Percentiles rank a stretch among this genome's conserved stretches.
These are phyloP conservation scores for Lepidostoma basale DNA, from an alignment of 1,140 invertebrate species.

Conservation along the genomic window DNA sequence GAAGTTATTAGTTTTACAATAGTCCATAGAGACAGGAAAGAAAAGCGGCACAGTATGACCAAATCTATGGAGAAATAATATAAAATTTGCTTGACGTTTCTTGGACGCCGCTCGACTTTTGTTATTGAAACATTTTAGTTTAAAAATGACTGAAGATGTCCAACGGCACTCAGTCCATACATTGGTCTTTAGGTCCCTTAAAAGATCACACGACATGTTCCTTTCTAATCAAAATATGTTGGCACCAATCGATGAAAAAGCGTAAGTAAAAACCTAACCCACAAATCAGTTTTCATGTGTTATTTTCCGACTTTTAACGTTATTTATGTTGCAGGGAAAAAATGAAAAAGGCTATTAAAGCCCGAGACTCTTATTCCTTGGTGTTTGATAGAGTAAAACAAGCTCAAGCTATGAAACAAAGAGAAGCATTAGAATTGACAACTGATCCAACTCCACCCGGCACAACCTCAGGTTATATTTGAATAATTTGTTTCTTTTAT, in stretches of 20 bases:
- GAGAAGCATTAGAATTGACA: slow-evolving; percentile 59
- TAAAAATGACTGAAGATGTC: slow-evolving; percentile 74
- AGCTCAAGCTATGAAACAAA: slow-evolving; percentile 63
- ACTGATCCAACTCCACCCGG: slow-evolving; percentile 63
- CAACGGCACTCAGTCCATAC: slow-evolving; percentile 97
- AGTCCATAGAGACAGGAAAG: no score
- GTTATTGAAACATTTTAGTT: no score
- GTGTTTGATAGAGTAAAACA: slow-evolving; percentile 84
- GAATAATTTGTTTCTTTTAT: background rate
- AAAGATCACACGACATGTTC: slow-evolving; percentile 98
- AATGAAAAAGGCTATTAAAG: slow-evolving; percentile 77
- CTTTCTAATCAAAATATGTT: slow-evolving; percentile 86
- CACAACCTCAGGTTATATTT: slow-evolving; percentile 53
- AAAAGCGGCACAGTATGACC: no score
- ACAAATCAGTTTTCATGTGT: background rate
- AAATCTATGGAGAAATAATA: no score
- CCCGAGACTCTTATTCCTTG: slow-evolving; percentile 84
- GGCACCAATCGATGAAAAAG: slow-evolving; percentile 80
- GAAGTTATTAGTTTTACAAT: no score
- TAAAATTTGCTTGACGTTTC: no score
- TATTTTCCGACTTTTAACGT: background rate
- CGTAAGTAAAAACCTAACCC: slow-evolving; percentile 65
- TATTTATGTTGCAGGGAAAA: slow-evolving; percentile 70
- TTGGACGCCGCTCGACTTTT: no score
- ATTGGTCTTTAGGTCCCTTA: slow-evolving; percentile 94